Evolutionary conservation across 2,888 invertebrate species (phyloP), one percentile per base, ranked within the genome.

Genomic region (Eristalis arbustorum): DNA sequence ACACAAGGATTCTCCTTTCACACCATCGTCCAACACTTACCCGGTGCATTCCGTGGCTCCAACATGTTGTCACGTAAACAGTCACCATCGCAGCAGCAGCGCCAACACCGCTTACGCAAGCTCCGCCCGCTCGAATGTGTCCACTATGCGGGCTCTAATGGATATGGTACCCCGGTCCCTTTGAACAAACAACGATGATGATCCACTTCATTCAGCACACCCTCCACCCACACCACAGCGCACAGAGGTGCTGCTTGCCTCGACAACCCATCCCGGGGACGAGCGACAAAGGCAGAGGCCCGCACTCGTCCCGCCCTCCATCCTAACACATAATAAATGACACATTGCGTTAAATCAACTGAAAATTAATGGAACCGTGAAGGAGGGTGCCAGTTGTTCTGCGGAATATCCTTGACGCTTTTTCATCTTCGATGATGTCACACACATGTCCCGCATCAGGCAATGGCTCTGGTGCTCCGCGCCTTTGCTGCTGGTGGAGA

Each of bases 281-380:
- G 28, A 4, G 28, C 28, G 28, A 28, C 11, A 13, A 11, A 40
- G n/a, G n/a, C n/a, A 42, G n/a, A 57, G 25, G 14, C 25, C 11
- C 59, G 25, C 59, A 59, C 59, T 23, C 18, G 23, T 11, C 23
- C 25, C 23, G 22, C 25, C 23, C 10, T 2, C 63, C 63, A 74
- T 74, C n/a, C n/a, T 25, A 59, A 23, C 66, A 62, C 78, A 78
- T 59, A 72, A 78, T 61, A 87, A 62, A 75, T 75, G 87, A 78
- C 83, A 83, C 83, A 75, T 78, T 87, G 87, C 75, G 82, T 83
- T 87, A 83, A 87, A 87, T 87, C 83, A 87, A 79, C 67, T 83
- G 78, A 87, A 87, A 87, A 75, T 87, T 87, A 87, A 87, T 87
- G 87, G 83, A 87, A 83, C 71, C 66, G 74, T 75, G 78, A 79